These are phyloP conservation scores for Papilio machaon DNA, from an alignment of 1,140 invertebrate genomes.

Conservation along the genomic window DNA sequence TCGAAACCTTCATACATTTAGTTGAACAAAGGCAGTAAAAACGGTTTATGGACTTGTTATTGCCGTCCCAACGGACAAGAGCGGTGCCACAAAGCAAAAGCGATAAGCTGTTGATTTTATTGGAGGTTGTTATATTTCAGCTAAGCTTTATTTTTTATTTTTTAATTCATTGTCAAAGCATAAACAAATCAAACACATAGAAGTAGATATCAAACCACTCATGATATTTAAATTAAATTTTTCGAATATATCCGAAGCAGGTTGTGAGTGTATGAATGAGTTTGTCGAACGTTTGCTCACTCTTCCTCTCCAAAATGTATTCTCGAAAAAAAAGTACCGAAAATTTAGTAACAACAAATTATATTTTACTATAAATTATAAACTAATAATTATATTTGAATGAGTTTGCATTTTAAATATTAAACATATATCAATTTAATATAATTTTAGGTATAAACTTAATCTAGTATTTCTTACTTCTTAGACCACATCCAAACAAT, in stretches of 20 bases:
- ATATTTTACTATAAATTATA: neutral
- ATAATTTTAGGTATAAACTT: neutral
- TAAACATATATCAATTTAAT: neutral
- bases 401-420: no score
- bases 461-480: conserved; percentile 40
- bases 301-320: no score
- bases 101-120: conserved; percentile 19
- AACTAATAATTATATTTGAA: neutral
- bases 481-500: conserved; percentile 54
- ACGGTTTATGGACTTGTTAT: conserved; percentile 82
- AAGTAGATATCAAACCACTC: no score
- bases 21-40: conserved; percentile 81
- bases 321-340: neutral
- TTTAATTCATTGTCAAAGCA: no score
- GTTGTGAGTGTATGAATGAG: neutral
- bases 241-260: no score
- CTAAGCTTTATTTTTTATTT: neutral
- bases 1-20: conserved; percentile 80
- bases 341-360: neutral
- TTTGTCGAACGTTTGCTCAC: no score
- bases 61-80: conserved; percentile 72
- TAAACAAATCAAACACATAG: no score
- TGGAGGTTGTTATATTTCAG: neutral
- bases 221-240: no score
- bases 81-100: conserved; percentile 49